Evolutionary conservation across 1,140 invertebrate genomes (phyloP).

Genomic region (Heterodera carotae): DNA sequence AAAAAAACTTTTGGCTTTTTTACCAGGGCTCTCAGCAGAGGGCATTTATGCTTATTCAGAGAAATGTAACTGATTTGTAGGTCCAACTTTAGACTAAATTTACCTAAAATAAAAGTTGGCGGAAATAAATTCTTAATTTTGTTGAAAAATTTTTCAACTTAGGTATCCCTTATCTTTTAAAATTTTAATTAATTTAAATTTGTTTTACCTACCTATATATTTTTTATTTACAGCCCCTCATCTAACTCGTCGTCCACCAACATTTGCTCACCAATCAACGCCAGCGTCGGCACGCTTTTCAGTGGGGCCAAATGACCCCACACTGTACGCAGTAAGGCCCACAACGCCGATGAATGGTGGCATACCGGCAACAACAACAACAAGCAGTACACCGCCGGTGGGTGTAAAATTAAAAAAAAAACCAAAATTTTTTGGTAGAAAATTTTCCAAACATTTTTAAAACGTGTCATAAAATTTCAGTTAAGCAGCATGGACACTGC

Average conservation of each 20-base stretch:
- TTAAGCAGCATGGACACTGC: not conserved
- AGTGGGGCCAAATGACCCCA: slow-evolving; percentile 23
- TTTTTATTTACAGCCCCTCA: not conserved
- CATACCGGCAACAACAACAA: no score
- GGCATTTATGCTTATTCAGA: no score
- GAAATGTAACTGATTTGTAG: no score
- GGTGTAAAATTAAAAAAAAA: slow-evolving; percentile 5
- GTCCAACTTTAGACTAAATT: no score
- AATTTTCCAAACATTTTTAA: no score
- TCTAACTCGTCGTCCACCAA: not conserved
- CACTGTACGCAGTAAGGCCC: slow-evolving; percentile 23
- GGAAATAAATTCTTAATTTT: not conserved
- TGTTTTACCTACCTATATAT: no score
- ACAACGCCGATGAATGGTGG: slow-evolving; percentile 27
- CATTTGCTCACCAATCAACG: not conserved
- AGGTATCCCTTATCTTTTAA: not conserved
- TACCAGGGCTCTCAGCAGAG: no score
- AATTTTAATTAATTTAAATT: slow-evolving; percentile 3
- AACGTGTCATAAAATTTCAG: no score
- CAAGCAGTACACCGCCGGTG: slow-evolving; percentile 20
- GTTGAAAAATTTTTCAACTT: not conserved
- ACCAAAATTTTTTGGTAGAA: no score
- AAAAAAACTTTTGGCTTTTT: no score
- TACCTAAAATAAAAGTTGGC: not conserved
- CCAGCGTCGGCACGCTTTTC: slow-evolving; percentile 12